Base-by-base conservation (phyloP, 1,140 invertebrate genomes). In the Papilio xuthus region DNA sequence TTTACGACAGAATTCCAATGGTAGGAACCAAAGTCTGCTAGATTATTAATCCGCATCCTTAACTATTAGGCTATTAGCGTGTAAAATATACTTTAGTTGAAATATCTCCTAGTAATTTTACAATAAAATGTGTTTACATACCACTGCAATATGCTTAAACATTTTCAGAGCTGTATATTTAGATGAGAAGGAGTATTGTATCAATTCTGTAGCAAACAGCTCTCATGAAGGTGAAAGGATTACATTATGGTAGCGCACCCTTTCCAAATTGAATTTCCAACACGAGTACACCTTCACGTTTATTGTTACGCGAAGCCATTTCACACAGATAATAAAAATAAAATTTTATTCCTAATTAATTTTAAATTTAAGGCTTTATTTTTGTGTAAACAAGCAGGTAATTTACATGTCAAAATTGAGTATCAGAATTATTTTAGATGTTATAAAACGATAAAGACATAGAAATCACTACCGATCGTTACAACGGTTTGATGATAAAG, bases 251-350 rank as follows among this genome's bases (percentile, higher is more conserved):
- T 60, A 76, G 74, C 74, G 53, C 20, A 76, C 74, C 74, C 53
- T 76, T 76, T 37, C 74, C 28, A 76, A 76, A 76, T 76, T 76
- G 74, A 76, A 76, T 76, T 76, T 72, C 74, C n/a, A 60, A 50
- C 74, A 74, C 53, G 47, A 74, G n/a, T 60, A 76, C 26, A 76
- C 74, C 74, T 60, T 76, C 53, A 10, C 50, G 74, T 60, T 76
- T 56, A 76, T 76, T 76, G 74, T 76, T 76, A 76, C 50, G 18
- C 32, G 28, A 76, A 56, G 53, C 74, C n/a, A 60, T 76, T 76
- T 67, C 23, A 23, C 41, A 76, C 50, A 60, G 74, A 76, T 76
- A 76, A 76, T 53, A 41, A 60, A 41, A 60, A 76, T 60, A 76
- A 37, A 76, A 76, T 76, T 76, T 76, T 76, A 41, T 10, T 20